Conservation (phyloP, 2,888 invertebrate genomes). For the Pemphredon lugubris region DNA sequence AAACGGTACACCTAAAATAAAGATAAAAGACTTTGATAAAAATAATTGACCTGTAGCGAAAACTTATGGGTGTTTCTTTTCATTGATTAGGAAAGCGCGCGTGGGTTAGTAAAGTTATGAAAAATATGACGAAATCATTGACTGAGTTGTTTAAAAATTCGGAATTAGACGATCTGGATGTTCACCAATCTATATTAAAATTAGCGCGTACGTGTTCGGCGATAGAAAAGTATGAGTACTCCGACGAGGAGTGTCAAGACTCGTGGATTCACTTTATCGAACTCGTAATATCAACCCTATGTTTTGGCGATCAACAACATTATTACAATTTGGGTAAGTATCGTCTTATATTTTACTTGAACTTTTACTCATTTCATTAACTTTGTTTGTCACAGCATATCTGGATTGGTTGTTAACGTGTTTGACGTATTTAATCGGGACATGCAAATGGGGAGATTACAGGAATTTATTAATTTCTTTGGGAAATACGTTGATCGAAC, state of each 20-base stretch:
- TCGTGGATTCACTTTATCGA: slow-evolving; percentile 81
- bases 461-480: slow-evolving; percentile 78
- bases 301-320: slow-evolving; percentile 82
- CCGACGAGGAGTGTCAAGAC: slow-evolving; percentile 50
- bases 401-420: slow-evolving; percentile 82
- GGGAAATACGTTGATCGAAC: slow-evolving; percentile 81
- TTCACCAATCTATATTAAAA: slow-evolving; percentile 75
- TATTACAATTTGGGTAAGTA: slow-evolving; percentile 83
- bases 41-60: background rate
- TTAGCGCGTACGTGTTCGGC: slow-evolving; percentile 73
- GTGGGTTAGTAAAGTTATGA: slow-evolving; percentile 72
- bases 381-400: slow-evolving; percentile 79
- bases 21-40: background rate
- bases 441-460: slow-evolving; percentile 81
- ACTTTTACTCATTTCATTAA: background rate
- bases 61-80: background rate
- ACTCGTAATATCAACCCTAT: slow-evolving; percentile 81
- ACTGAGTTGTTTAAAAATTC: slow-evolving; percentile 70
- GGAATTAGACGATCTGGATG: slow-evolving; percentile 71
- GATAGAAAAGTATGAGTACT: slow-evolving; percentile 58
- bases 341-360: background rate
- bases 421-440: slow-evolving; percentile 82
- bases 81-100: slow-evolving; percentile 49
- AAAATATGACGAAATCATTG: slow-evolving; percentile 74
- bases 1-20: slow-evolving; percentile 64